These are phyloP conservation scores for Polydesmus complanatus DNA, from an alignment of 2,888 invertebrate species.

Conservation along the genomic window DNA sequence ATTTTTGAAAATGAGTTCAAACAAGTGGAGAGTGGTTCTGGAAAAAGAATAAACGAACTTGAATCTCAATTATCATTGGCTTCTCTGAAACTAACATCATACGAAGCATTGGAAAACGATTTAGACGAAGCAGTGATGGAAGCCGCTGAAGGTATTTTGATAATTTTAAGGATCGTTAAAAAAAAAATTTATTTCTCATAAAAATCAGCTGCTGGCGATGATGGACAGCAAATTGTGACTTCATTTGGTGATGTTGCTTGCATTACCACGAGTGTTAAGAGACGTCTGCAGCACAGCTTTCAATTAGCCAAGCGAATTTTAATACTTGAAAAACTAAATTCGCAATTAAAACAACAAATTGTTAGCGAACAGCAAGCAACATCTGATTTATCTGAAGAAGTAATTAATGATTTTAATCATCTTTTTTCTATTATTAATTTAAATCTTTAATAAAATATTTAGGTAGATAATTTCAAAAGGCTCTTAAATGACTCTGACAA, in stretches of 20 bases:
- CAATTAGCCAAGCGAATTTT: slow-evolving; percentile 16
- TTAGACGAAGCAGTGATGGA: slow-evolving; percentile 34
- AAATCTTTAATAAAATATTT: neutral
- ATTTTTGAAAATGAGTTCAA: slow-evolving; percentile 32
- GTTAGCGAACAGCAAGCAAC: slow-evolving; percentile 1
- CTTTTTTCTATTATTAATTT: neutral
- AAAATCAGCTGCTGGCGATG: slow-evolving; percentile 10
- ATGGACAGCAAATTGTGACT: slow-evolving; percentile 12
- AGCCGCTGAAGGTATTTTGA: slow-evolving; percentile 30
- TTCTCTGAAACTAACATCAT: slow-evolving; percentile 27
- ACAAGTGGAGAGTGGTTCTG: slow-evolving; percentile 27
- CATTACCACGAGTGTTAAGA: slow-evolving; percentile 11
- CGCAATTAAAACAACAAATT: slow-evolving; percentile 4
- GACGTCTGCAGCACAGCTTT: slow-evolving; percentile 17
- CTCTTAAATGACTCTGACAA: slow-evolving; percentile 11
- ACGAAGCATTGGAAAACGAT: slow-evolving; percentile 32
- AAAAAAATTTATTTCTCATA: neutral
- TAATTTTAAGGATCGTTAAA: neutral
- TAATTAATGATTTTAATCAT: neutral
- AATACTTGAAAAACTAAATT: slow-evolving; percentile 10
- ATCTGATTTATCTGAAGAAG: slow-evolving; percentile 11
- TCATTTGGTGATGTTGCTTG: slow-evolving; percentile 12
- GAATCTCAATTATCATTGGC: slow-evolving; percentile 28
- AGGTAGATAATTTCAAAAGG: slow-evolving; percentile 11
- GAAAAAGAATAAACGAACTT: slow-evolving; percentile 28